A percentile compares a stretch with the other conserved stretches of the same genome.
phyloP scores from a whole-genome alignment of 2,888 invertebrate species.

The Ypsolopha scabrella region DNA sequence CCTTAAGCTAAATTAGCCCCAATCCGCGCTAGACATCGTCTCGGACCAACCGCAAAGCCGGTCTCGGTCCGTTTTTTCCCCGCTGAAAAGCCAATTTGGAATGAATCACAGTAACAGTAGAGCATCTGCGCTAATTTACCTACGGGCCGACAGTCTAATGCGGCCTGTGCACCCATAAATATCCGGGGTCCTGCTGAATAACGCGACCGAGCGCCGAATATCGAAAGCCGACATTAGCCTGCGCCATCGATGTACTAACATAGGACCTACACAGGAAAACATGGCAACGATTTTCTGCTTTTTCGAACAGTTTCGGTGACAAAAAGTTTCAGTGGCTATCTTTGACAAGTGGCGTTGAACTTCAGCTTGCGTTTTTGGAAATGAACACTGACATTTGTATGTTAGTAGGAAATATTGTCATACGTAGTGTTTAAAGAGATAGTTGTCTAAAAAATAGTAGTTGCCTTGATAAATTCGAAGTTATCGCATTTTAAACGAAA shows the following conservation, averaged over 20 bases:
- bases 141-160: conserved; percentile 69
- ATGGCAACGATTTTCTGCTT: neutral
- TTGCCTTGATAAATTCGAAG: too few relatives aligned
- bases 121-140: conserved; percentile 72
- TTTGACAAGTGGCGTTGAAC: neutral
- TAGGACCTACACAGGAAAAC: neutral
- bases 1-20: conserved; percentile 55
- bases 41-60: conserved; percentile 30
- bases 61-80: conserved; percentile 43
- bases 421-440: too few relatives aligned
- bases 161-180: conserved; percentile 64
- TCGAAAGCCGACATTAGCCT: conserved; percentile 65
- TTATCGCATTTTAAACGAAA: too few relatives aligned
- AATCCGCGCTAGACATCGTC: conserved; percentile 44
- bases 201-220: conserved; percentile 65
- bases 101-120: conserved; percentile 68
- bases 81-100: conserved; percentile 69
- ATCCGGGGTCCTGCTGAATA: conserved; percentile 29
- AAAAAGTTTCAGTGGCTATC: neutral
- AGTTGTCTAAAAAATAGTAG: too few relatives aligned
- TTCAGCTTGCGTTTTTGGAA: neutral
- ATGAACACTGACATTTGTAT: neutral
- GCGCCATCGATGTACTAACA: conserved; percentile 1
- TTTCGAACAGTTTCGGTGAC: neutral
- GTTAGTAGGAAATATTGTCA: too few relatives aligned